Base-by-base conservation (phyloP, 1,140 invertebrate genomes). In the Drosophila punjabiensis region DNA sequence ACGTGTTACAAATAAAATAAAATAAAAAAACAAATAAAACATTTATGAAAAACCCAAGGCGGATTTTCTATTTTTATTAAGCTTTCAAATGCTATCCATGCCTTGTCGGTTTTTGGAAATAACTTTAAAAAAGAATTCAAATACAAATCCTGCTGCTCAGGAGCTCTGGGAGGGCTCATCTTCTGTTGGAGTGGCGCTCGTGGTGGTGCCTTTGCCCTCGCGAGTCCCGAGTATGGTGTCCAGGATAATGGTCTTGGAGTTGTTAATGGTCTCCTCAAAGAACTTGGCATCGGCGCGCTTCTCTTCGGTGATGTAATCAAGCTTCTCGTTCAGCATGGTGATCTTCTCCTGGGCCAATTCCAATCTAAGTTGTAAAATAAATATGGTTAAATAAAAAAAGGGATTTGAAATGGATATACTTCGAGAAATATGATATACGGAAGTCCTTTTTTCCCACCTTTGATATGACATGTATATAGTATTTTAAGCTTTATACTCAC, bases 291-390 rank as follows among this genome's bases (percentile, higher is more conserved):
- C 92, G 16, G 69, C 76, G 0, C 76, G 59, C 52, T 93, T 93
- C 39, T 93, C 92, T 7, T 79, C 76, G 4, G 68, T 76, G 5
- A 93, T 14, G 20, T 85, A 79, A 1, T 80, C 73, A 0, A 93
- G 53, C 43, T 93, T 92, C 30, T 92, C 89, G 0, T 71, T 82
- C 3, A 93, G 47, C 73, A 92, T 77, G 32, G 79, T 70, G 11
- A 93, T 91, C 60, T 92, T 92, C 35, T 93, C 92, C n/a, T 87
- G 76, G 2, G 92, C 85, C 50, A 92, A 53, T 62, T 93, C 92
- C 52, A 93, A 32, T 39, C 52, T 32, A 50, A 52, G 8, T 16
- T n/a, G 14, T 10, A 9, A 56, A 39, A 13, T n/a, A n/a, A 35
- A 9, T 20, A 6, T 2, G 2, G 10, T 43, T 45, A 18, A 24